phyloP scores from a whole-genome alignment of 2,797 vertebrate species.

The Linurgus olivaceus region DNA sequence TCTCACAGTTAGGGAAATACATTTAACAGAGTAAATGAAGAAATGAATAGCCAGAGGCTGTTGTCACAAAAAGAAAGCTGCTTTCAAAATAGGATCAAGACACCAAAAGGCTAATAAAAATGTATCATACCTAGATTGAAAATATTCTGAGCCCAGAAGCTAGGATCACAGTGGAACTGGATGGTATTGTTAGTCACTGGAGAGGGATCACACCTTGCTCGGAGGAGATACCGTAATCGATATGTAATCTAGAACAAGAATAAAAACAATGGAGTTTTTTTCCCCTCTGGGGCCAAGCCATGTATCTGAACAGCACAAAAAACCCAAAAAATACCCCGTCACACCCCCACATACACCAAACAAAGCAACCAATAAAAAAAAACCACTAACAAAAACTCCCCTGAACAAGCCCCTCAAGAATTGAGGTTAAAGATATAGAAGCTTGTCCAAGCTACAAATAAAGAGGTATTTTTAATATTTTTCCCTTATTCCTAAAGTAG shows the following conservation, averaged over 20 bases:
- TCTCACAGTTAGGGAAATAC: neutral
- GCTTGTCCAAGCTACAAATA: neutral
- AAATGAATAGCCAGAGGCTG: neutral
- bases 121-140: conserved; percentile 79
- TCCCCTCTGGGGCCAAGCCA: neutral
- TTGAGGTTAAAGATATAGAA: neutral
- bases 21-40: neutral
- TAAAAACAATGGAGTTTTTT: neutral
- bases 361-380: neutral
- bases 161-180: conserved; percentile 84
- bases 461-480: neutral
- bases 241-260: conserved; percentile 76
- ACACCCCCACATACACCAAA: fast-evolving
- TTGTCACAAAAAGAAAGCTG: neutral
- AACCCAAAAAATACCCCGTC: neutral
- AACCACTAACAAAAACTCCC: neutral
- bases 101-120: neutral
- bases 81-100: neutral
- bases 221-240: conserved; percentile 79
- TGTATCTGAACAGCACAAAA: neutral
- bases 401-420: neutral
- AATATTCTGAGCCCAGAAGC: conserved; percentile 85
- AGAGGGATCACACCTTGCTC: conserved; percentile 80
- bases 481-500: neutral
- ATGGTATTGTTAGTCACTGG: conserved; percentile 78